phyloP scores from a whole-genome alignment of 2,888 invertebrate species.

The Blastobasis lacticolella region DNA sequence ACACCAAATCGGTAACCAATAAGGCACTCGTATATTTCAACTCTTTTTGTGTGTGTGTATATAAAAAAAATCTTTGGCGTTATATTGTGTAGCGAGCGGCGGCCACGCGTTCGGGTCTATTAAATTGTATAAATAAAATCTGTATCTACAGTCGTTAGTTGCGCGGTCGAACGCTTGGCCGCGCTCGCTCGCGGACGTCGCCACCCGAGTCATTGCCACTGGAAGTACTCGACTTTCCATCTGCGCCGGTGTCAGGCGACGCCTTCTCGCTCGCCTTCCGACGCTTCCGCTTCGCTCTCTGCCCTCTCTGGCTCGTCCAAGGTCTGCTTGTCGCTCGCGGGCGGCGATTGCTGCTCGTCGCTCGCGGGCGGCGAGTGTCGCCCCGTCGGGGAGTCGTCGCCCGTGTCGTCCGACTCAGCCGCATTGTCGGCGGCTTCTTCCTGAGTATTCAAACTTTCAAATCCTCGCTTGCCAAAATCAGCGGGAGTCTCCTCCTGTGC shows the following conservation, averaged over 20 bases:
- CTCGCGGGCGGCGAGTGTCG: background rate
- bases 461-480: too few species aligned
- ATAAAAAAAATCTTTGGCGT: slow-evolving; percentile 67
- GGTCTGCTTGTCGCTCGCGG: background rate
- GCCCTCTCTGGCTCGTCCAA: background rate
- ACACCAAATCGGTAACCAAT: slow-evolving; percentile 66
- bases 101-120: slow-evolving; percentile 9
- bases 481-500: too few species aligned
- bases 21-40: slow-evolving; percentile 73
- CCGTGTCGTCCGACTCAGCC: too few species aligned
- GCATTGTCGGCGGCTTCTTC: too few species aligned
- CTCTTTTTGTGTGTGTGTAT: slow-evolving; percentile 46
- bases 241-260: slow-evolving; percentile 46
- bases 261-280: slow-evolving; percentile 28
- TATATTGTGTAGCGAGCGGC: slow-evolving; percentile 24
- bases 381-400: too few species aligned
- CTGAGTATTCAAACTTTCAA: too few species aligned
- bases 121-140: too few species aligned
- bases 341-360: background rate
- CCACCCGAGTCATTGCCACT: slow-evolving; percentile 68
- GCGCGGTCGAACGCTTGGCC: background rate
- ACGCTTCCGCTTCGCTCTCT: slow-evolving; percentile 9
- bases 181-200: background rate
- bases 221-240: slow-evolving; percentile 56
- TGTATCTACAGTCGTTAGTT: too few species aligned